phyloP scores from a whole-genome alignment of 2,888 invertebrate species.

The Zhuqinia jingwanae region DNA sequence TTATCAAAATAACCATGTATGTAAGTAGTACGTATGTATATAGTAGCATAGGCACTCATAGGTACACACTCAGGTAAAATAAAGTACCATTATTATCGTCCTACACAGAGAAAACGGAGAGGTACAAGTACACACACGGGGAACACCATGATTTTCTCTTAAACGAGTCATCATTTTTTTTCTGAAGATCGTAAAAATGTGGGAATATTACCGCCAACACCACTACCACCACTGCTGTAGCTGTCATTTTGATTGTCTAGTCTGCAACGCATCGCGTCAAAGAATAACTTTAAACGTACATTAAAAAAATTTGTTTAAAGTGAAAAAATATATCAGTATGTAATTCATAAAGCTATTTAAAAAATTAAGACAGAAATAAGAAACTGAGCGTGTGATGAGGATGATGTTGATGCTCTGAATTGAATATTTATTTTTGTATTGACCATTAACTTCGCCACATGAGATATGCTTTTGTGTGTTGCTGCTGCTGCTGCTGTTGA shows the following conservation, averaged over 20 bases:
- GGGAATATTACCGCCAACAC: neutral
- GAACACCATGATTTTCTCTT: neutral
- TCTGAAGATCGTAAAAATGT: conserved; percentile 12
- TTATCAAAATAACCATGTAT: no score
- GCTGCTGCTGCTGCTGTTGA: conserved; percentile 6
- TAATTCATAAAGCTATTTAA: neutral
- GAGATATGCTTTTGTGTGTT: conserved; percentile 36
- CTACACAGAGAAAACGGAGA: conserved; percentile 1
- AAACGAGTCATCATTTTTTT: conserved; percentile 31
- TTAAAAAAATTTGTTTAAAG: neutral
- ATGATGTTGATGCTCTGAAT: neutral
- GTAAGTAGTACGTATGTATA: no score
- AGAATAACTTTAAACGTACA: neutral
- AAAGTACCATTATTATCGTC: neutral
- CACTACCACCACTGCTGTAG: neutral
- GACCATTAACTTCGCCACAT: conserved; percentile 75
- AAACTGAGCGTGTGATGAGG: neutral
- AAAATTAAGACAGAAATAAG: neutral
- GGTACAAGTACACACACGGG: no score
- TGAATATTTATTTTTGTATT: conserved; percentile 53
- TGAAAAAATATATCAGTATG: neutral
- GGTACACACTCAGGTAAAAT: neutral
- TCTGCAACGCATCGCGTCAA: conserved; percentile 14
- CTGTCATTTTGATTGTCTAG: neutral
- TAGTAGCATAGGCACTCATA: no score